Percentiles rank a stretch among this genome's conserved stretches.
Evolutionary conservation across 2,888 invertebrate species (phyloP).

Genomic region (Pilophorus perplexus): DNA sequence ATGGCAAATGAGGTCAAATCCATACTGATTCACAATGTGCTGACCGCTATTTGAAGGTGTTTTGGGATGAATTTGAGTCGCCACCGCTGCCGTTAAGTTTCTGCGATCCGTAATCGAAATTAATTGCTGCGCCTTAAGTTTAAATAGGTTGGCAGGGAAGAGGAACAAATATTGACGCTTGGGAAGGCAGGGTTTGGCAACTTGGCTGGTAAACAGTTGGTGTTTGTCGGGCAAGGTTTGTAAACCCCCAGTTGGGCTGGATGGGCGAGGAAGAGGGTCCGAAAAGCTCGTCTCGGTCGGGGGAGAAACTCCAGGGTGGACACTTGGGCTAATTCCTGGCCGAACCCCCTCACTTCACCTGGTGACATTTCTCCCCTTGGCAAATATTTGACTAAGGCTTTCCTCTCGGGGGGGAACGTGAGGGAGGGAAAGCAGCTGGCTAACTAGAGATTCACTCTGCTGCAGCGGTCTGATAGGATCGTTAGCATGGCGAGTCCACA

Average conservation of each 20-base stretch:
- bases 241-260: conserved; percentile 3
- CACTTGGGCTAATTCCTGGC: conserved; percentile 35
- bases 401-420: neutral
- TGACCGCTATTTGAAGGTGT: no score
- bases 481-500: no score
- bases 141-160: conserved; percentile 20
- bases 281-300: neutral
- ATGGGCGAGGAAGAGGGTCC: neutral
- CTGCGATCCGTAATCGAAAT: conserved; percentile 19
- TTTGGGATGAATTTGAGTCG: no score
- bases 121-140: conserved; percentile 23
- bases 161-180: conserved; percentile 20
- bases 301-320: conserved; percentile 18
- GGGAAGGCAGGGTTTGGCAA: conserved; percentile 16
- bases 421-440: neutral
- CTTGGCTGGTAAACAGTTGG: conserved; percentile 19
- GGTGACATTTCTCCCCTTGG: neutral
- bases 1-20: no score
- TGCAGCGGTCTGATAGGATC: no score
- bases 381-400: conserved; percentile 16
- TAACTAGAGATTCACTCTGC: no score
- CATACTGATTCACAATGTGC: no score
- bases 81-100: neutral
- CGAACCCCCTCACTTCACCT: conserved; percentile 1
- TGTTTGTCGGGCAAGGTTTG: conserved; percentile 25